These are phyloP conservation scores for Fregata magnificens DNA, from an alignment of 2,113 vertebrate genomes.

Conservation along the genomic window DNA sequence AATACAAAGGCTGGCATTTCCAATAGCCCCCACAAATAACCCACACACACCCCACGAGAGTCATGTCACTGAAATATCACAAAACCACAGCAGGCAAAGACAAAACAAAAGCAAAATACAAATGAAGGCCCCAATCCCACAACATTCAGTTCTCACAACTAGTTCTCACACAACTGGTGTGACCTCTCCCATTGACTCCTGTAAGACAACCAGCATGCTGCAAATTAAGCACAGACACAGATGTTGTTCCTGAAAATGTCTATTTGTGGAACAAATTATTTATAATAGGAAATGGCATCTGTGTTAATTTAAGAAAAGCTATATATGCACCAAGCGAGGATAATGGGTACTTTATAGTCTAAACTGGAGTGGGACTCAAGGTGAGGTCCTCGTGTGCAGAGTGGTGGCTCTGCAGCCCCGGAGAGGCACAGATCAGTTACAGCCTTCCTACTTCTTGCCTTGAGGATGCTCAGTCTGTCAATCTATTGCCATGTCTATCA, in stretches of 20 bases:
- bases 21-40: not conserved
- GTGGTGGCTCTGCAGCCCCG: not conserved
- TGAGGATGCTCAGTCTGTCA: not conserved
- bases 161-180: not conserved
- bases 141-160: not conserved
- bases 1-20: not conserved
- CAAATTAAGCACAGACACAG: not conserved
- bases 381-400: not conserved
- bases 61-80: not conserved
- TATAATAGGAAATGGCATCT: slow-evolving; percentile 4
- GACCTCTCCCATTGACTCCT: not conserved
- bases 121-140: not conserved
- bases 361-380: not conserved
- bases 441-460: not conserved
- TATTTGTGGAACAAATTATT: slow-evolving; percentile 42
- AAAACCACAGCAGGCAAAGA: not conserved
- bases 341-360: not conserved
- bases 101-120: not conserved
- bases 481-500: not conserved
- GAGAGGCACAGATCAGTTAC: not conserved
- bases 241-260: slow-evolving; percentile 13
- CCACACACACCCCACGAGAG: accelerated
- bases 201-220: not conserved
- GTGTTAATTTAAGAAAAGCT: slow-evolving; percentile 16
- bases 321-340: not conserved